These are phyloP conservation scores for Carcharodon carcharias DNA, from an alignment of 2,797 vertebrate genomes.

Conservation along the genomic window DNA sequence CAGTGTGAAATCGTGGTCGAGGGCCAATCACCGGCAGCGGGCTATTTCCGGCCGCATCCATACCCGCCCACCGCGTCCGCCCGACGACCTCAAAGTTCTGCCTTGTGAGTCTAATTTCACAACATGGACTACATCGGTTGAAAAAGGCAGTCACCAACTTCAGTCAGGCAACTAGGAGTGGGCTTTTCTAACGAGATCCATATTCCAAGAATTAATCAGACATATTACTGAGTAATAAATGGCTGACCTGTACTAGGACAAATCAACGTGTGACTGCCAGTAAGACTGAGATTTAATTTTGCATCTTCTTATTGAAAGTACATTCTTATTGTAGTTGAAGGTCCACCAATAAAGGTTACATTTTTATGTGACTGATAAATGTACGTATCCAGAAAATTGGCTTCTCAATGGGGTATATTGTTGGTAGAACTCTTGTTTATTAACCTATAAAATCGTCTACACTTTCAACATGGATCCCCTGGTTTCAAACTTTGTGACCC, in stretches of 20 bases:
- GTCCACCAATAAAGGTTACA: background rate
- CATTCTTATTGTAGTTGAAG: background rate
- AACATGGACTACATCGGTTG: no score
- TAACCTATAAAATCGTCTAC: background rate
- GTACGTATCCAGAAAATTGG: background rate
- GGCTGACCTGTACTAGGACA: background rate
- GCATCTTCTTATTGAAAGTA: background rate
- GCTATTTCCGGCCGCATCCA: no score
- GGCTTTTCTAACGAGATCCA: background rate
- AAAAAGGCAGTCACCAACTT: no score
- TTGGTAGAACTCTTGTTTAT: background rate
- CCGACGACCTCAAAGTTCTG: no score
- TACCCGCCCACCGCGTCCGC: no score
- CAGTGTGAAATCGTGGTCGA: no score
- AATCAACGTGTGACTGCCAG: background rate
- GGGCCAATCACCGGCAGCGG: no score
- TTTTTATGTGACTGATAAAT: background rate
- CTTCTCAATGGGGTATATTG: background rate
- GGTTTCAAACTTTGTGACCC: background rate
- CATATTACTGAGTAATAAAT: background rate
- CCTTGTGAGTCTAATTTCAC: no score
- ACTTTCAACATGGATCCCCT: background rate
- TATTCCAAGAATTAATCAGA: background rate
- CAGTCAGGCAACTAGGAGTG: background rate
- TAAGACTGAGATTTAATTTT: background rate